Evolutionary conservation across 2,888 invertebrate species (phyloP).

Genomic region (Nesidiocoris tenuis): DNA sequence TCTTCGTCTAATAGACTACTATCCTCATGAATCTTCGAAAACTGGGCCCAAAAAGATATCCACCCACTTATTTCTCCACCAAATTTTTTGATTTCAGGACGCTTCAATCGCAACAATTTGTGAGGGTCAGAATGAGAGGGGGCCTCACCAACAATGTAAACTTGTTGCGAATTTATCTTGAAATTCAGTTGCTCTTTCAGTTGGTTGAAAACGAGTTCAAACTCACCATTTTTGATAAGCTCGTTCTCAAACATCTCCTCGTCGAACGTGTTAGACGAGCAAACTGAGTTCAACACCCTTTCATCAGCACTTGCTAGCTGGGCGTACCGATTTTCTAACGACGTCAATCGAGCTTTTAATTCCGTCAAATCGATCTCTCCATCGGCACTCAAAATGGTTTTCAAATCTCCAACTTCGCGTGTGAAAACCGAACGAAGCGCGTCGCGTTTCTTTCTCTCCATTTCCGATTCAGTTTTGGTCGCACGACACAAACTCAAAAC

Average conservation of each 20-base stretch:
- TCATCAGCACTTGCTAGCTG: neutral
- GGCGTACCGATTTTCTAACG: neutral
- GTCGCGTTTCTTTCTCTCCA: neutral
- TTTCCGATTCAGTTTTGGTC: neutral
- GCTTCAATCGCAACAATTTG: too few species aligned
- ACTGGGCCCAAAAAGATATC: constrained; percentile 51
- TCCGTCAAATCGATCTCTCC: neutral
- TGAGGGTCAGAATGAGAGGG: too few species aligned
- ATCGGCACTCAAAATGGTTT: neutral
- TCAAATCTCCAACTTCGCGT: neutral
- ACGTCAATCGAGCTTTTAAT: neutral
- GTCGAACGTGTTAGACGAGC: neutral
- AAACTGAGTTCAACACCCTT: neutral
- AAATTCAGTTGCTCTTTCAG: too few species aligned
- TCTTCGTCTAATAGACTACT: constrained; percentile 44
- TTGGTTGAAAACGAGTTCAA: too few species aligned
- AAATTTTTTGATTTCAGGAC: constrained; percentile 50
- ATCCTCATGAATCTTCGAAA: constrained; percentile 51
- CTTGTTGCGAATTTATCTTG: too few species aligned
- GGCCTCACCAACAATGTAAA: too few species aligned
- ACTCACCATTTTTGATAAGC: neutral
- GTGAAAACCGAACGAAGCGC: constrained; percentile 2
- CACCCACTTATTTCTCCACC: constrained; percentile 49
- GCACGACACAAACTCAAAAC: neutral
- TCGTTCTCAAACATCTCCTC: neutral